Evolutionary conservation across 2,888 invertebrate species (phyloP).

Genomic region (Muschampia plurimacula): DNA sequence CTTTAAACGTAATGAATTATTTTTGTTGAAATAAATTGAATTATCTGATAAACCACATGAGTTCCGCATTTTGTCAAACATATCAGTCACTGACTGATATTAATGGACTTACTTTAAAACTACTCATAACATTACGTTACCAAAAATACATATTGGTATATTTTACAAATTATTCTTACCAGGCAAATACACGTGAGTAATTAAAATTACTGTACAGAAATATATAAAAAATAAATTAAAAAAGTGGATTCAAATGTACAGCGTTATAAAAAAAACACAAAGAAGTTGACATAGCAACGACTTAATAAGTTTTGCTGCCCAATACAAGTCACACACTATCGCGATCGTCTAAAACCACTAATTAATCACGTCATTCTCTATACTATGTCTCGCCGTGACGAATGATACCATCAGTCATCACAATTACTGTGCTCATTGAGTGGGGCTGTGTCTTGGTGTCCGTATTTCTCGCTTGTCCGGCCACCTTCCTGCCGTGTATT

Average conservation of each 20-base stretch:
- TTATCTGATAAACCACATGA: slow-evolving; percentile 11
- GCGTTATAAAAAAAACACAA: neutral
- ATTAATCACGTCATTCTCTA: slow-evolving; percentile 44
- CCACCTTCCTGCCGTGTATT: slow-evolving; percentile 90
- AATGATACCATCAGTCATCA: slow-evolving; percentile 36
- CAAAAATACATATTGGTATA: neutral
- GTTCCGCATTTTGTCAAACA: slow-evolving; percentile 16
- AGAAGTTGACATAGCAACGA: slow-evolving; percentile 9
- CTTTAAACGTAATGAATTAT: slow-evolving; percentile 27
- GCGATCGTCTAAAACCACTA: slow-evolving; percentile 30
- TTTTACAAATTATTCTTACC: slow-evolving; percentile 12
- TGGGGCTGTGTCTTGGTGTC: slow-evolving; percentile 86
- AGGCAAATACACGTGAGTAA: neutral
- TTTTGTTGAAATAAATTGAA: slow-evolving; percentile 27
- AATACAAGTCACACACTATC: neutral
- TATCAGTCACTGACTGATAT: neutral
- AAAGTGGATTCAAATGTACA: neutral
- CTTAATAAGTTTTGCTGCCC: slow-evolving; percentile 5
- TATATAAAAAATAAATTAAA: neutral
- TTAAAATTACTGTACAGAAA: slow-evolving; percentile 1
- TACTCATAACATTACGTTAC: neutral
- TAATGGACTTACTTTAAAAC: neutral
- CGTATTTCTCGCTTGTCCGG: slow-evolving; percentile 81
- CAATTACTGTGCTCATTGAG: slow-evolving; percentile 50
- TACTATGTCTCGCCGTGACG: slow-evolving; percentile 40